phyloP scores from a whole-genome alignment of 2,797 vertebrate genomes.

The Thunnus albacares region DNA sequence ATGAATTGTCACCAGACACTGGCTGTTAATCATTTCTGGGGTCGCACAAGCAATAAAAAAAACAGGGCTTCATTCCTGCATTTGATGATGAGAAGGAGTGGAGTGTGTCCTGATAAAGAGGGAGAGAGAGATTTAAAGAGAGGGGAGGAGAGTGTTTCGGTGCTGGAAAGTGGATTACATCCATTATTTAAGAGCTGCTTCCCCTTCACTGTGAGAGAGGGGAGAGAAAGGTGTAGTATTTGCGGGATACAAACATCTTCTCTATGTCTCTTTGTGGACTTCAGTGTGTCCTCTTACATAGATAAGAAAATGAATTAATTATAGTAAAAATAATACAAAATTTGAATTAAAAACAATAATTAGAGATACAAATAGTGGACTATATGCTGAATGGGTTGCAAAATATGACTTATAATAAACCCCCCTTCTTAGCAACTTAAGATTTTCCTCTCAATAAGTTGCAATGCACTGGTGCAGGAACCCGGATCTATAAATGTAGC shows the following conservation, averaged over 20 bases:
- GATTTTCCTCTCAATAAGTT: background rate
- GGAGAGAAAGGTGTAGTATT: slow-evolving; percentile 27
- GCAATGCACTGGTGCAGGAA: background rate
- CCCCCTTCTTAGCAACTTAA: background rate
- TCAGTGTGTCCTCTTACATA: background rate
- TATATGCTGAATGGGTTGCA: background rate
- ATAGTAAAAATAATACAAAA: background rate
- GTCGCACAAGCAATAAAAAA: slow-evolving; percentile 63
- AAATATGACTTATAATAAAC: background rate
- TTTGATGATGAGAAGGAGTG: slow-evolving; percentile 63
- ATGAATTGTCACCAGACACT: slow-evolving; percentile 70
- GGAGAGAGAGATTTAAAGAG: slow-evolving; percentile 67
- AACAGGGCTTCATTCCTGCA: slow-evolving; percentile 32
- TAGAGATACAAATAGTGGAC: background rate
- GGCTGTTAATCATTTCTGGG: slow-evolving; percentile 74
- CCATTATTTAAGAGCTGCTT: slow-evolving; percentile 77
- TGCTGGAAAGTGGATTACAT: slow-evolving; percentile 75
- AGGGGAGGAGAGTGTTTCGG: slow-evolving; percentile 63
- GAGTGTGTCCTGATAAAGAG: slow-evolving; percentile 63
- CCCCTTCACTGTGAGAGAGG: slow-evolving; percentile 44
- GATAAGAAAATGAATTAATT: background rate
- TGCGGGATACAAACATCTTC: slow-evolving; percentile 52
- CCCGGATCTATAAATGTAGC: slow-evolving; percentile 24
- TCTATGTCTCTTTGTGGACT: slow-evolving; percentile 14
- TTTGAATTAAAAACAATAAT: background rate